Evolutionary conservation across 2,113 vertebrate genomes (phyloP).

Genomic region (Meleagris gallopavo): DNA sequence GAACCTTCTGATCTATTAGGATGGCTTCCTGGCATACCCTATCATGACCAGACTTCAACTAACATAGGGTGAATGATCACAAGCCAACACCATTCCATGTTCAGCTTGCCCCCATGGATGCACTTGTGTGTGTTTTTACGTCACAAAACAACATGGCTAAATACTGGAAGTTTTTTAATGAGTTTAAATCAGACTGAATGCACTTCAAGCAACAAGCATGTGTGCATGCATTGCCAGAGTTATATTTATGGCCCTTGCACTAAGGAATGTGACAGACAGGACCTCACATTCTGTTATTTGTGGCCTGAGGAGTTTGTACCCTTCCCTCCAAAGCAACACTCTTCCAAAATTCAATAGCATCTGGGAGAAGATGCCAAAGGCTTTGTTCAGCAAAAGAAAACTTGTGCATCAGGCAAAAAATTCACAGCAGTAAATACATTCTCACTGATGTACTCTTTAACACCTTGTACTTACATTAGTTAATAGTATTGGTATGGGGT

Average conservation of each 20-base stretch:
- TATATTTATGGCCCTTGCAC: not conserved
- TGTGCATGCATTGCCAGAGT: not conserved
- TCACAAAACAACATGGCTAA: not conserved
- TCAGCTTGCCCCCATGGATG: not conserved
- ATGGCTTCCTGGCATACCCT: not conserved
- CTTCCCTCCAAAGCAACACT: not conserved
- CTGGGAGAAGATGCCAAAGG: not conserved
- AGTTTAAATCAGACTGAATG: not conserved
- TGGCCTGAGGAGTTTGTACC: not conserved
- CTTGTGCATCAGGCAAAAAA: not conserved
- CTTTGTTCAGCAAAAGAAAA: not conserved
- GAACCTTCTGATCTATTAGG: not conserved
- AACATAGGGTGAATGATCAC: not conserved
- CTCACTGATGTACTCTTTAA: not conserved
- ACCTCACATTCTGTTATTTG: not conserved
- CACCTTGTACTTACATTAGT: not conserved
- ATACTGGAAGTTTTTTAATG: rapidly evolving
- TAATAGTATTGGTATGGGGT: not conserved
- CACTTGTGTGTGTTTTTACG: not conserved
- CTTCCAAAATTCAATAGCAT: not conserved
- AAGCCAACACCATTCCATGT: not conserved
- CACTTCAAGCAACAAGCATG: not conserved
- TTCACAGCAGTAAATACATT: not conserved
- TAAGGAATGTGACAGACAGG: not conserved
- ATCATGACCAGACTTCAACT: not conserved